Base-by-base conservation (phyloP, 2,113 vertebrate species). In the Austrofundulus limnaeus region DNA sequence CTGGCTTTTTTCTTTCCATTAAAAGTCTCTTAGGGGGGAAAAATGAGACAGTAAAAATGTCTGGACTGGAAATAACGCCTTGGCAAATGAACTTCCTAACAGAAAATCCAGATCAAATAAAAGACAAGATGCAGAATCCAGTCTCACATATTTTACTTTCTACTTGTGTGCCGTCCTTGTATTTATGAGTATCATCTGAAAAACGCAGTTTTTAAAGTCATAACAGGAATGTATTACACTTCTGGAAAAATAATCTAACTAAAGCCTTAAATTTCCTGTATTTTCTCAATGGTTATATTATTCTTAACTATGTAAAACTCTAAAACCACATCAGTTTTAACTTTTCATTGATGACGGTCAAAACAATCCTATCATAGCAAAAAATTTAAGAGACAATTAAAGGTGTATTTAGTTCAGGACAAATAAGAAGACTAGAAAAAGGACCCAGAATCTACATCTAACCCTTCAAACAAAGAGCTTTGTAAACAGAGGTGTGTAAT, bases 401-500 rank as follows among this genome's bases (percentile, higher is more conserved):
- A 60, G 57, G 25, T 39, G 21, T 19, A 52, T 76, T 75, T 16
- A 52, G 60, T 53, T 62, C 68, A 72, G 17, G 31, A 60, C 34
- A 62, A 21, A 59, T 20, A 17, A 59, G 46, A 50, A 23, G 64
- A 70, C 41, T 17, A 17, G 39, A 77, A 46, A 69, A 70, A 70
- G 21, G 70, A 79, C 5, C n/a, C 58, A 65, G 23, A 59, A 58
- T 76, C 75, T 64, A 75, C 57, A 79, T 53, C 64, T 42, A 61
- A 53, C 17, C 68, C 76, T 66, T 78, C 73, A 60, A 70, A 83
- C 72, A 82, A 74, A 85, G 65, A 65, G 23, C 37, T 42, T 61
- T 55, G 55, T 55, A 52, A 70, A 75, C 62, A 49, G 54, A 70
- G 70, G 57, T 78, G 77, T 75, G 65, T 75, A 72, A 62, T 54